These are phyloP conservation scores for Drosophila niveifrons DNA, from an alignment of 2,888 invertebrate genomes.

Conservation along the genomic window DNA sequence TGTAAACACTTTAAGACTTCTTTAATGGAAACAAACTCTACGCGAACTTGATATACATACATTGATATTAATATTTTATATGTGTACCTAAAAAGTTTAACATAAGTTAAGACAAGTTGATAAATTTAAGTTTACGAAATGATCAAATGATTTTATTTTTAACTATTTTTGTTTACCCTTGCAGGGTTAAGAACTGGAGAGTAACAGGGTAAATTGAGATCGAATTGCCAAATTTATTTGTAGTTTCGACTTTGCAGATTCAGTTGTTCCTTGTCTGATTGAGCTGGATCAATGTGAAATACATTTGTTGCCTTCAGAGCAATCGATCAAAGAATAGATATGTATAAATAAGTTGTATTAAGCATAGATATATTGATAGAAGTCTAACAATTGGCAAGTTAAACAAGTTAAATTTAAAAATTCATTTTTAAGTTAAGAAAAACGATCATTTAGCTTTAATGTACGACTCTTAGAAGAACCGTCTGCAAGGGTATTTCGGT, in stretches of 20 bases:
- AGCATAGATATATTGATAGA: background rate
- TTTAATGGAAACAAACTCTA: conserved; percentile 35
- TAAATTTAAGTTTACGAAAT: conserved; percentile 52
- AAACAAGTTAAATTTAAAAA: background rate
- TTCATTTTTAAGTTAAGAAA: background rate
- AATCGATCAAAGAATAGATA: background rate
- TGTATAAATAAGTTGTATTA: background rate
- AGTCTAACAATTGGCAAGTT: background rate
- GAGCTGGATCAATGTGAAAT: background rate
- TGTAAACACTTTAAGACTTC: conserved; percentile 44
- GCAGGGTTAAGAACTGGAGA: conserved; percentile 2
- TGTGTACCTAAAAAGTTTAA: conserved; percentile 56
- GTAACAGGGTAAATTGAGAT: background rate
- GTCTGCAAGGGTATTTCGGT: conserved; percentile 2
- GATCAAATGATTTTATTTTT: conserved; percentile 40
- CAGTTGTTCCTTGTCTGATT: background rate
- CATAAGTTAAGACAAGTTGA: conserved; percentile 53
- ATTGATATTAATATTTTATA: conserved; percentile 52
- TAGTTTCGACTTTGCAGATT: background rate
- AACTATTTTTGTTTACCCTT: conserved; percentile 3
- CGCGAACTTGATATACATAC: conserved; percentile 49
- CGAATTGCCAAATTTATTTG: background rate
- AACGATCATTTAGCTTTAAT: background rate
- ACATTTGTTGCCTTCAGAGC: background rate
- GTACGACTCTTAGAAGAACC: background rate